Evolutionary conservation across 2,113 vertebrate species (phyloP), one percentile per base, ranked within the genome.

Genomic region (Larimichthys crocea): DNA sequence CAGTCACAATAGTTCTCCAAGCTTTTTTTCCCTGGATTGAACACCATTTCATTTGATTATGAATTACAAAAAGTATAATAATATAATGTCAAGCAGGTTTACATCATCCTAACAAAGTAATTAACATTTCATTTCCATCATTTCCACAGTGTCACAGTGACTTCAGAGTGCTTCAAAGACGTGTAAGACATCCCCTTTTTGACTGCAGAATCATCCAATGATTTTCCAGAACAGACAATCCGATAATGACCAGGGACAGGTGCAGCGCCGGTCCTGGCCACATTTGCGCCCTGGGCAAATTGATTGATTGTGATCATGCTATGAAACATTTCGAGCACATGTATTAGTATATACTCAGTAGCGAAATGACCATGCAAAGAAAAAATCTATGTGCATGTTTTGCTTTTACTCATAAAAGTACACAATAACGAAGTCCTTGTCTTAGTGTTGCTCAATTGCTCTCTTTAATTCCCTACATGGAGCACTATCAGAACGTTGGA

Each of bases 391-490:
- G 40, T 55, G 50, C 9, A 3, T 35, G 49, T 73, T 59, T 35
- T 52, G 17, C 44, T 12, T 22, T 42, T 42, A 66, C n/a, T 46
- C 22, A 1, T 17, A 57, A 22, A 56, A 72, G 50, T 17, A 59
- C 16, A 49, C 3, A 55, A 29, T 17, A 74, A 59, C 49, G 1
- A 61, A 31, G 9, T 59, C 11, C 14, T 66, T 35, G 35, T 42
- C 50, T 20, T 52, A 0, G 26, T 10, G 50, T 67, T 67, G 24
- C 52, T 24, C 10, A 19, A 3, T 11, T 20, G 5, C 22, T 65
- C 44, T 14, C 46, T 67, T 5, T 68, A 31, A n/a, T n/a, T 31
- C 17, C 49, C 40, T 3, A 8, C 20, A 0, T 0, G 0, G 35
- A 63, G 76, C 8, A 7, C 42, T 44, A 20, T 1, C 16, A 56